A percentile compares a stretch with the other conserved stretches of the same genome.
These are phyloP conservation scores for Dinothrombium tinctorium DNA, from an alignment of 1,140 invertebrate genomes.

Conservation along the genomic window DNA sequence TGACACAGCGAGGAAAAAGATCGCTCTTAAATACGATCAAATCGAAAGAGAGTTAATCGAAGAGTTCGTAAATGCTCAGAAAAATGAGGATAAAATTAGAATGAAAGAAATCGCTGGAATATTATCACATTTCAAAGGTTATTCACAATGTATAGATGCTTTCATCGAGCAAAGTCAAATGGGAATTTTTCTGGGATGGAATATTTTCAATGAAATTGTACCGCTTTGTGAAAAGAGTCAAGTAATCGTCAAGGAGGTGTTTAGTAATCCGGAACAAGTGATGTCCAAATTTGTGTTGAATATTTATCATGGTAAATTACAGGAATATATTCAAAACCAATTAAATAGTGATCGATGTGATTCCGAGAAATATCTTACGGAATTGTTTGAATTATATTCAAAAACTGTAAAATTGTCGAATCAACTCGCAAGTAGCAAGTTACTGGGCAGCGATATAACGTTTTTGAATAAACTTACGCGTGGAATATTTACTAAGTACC, in stretches of 20 bases:
- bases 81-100: conserved; percentile 47
- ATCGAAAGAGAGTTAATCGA: conserved; percentile 79
- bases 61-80: conserved; percentile 69
- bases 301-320: conserved; percentile 76
- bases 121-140: conserved; percentile 83
- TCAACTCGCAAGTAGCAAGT: conserved; percentile 41
- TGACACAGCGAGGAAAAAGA: conserved; percentile 66
- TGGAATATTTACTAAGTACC: conserved; percentile 55
- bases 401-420: conserved; percentile 44
- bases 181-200: conserved; percentile 45
- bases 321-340: conserved; percentile 52
- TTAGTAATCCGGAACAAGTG: conserved; percentile 85
- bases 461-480: conserved; percentile 53
- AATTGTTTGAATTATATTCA: conserved; percentile 58
- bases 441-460: conserved; percentile 47
- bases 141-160: conserved; percentile 81
- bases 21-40: conserved; percentile 77
- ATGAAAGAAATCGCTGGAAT: conserved; percentile 85
- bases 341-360: conserved; percentile 46
- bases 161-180: conserved; percentile 91
- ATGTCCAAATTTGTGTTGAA: conserved; percentile 95
- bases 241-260: conserved; percentile 68
- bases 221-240: conserved; percentile 72
- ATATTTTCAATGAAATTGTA: conserved; percentile 73
- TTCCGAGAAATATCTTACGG: conserved; percentile 61